phyloP scores from a whole-genome alignment of 2,888 invertebrate genomes.

The Synanthedon andrenaeformis region DNA sequence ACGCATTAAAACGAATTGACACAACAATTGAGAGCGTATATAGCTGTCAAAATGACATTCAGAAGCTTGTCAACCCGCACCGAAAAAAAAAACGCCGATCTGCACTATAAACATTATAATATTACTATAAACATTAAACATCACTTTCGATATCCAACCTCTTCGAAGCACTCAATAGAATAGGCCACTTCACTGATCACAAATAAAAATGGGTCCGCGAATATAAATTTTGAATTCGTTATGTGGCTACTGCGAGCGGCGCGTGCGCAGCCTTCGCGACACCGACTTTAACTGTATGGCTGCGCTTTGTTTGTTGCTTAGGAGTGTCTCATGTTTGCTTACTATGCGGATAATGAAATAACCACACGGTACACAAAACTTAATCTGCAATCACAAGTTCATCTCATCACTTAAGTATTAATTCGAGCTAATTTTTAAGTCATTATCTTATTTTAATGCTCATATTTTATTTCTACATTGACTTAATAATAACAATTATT shows the following conservation, averaged over 20 bases:
- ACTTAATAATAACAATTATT: too few relatives aligned
- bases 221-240: slow-evolving; percentile 18
- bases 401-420: too few relatives aligned
- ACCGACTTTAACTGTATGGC: slow-evolving; percentile 56
- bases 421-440: too few relatives aligned
- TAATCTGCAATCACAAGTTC: too few relatives aligned
- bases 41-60: slow-evolving; percentile 7
- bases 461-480: too few relatives aligned
- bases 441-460: too few relatives aligned
- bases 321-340: background rate
- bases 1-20: slow-evolving; percentile 11
- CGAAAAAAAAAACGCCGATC: slow-evolving; percentile 11
- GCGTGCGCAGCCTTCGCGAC: slow-evolving; percentile 59
- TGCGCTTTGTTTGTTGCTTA: slow-evolving; percentile 4
- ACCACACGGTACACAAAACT: background rate
- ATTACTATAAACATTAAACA: slow-evolving; percentile 6
- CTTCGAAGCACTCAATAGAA: background rate
- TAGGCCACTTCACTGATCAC: slow-evolving; percentile 7
- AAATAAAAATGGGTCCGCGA: slow-evolving; percentile 2
- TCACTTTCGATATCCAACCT: background rate
- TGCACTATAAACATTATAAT: slow-evolving; percentile 9
- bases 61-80: slow-evolving; percentile 20
- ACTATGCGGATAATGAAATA: background rate
- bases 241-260: slow-evolving; percentile 17
- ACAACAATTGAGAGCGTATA: slow-evolving; percentile 5